Base-by-base conservation (phyloP, 2,888 invertebrate genomes). In the Ptilodon capucinus region DNA sequence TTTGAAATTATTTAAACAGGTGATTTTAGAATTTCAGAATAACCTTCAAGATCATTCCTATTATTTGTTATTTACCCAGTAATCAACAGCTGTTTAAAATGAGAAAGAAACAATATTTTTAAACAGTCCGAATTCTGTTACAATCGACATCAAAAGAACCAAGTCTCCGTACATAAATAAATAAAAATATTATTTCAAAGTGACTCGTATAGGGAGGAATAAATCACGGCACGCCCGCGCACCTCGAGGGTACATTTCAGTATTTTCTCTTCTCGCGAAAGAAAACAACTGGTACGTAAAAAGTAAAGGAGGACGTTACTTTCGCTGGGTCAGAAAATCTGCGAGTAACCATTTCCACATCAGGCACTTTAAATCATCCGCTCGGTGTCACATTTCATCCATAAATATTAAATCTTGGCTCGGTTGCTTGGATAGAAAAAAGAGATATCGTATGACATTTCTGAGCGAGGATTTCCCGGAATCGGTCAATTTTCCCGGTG, bases 401-500 rank as follows among this genome's bases (percentile, higher is more conserved):
- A 89, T 91, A 90, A 90, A 90, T 90, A 89, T 89, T 89, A 90
- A 90, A 89, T 86, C 84, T 85, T 81, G 81, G 79, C 81, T 81
- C 75, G 81, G 84, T 79, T 79, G 76, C 74, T 73, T 75, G 77
- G 75, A 82, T 81, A 84, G 83, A 84, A 35, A 83, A 84, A 86
- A 80, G 79, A 81, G 83, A 82, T 86, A 84, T 85, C 79, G 72
- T 75, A 78, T 85, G 82, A 81, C 88, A 84, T 85, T 86, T 84
- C 76, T 82, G 81, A 78, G 74, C 64, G 79, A 79, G 83, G 84
- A 86, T 90, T 86, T 81, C 77, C 80, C 76, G 81, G 82, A 88
- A 88, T 86, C 86, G 88, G 88, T 86, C 86, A 86, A 89, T 90
- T 90, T 90, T 91, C 89, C 80, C 75, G 82, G 74, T 85, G 87